Conservation (phyloP, 2,888 invertebrate genomes). For the Spisula solida region DNA sequence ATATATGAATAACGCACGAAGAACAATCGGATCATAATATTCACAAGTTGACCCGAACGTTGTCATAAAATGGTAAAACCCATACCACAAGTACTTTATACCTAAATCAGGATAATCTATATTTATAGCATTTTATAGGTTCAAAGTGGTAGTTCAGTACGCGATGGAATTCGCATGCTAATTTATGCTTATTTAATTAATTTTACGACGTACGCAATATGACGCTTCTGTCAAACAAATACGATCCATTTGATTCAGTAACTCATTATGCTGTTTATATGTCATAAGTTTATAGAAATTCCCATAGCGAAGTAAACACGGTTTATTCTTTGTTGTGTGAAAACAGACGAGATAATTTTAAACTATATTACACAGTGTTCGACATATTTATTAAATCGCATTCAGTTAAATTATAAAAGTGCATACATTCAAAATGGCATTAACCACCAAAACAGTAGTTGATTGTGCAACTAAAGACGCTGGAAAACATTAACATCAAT, state of each 20-base stretch:
- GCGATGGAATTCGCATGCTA: neutral
- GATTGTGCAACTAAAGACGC: neutral
- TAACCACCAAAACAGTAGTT: neutral
- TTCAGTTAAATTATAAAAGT: neutral
- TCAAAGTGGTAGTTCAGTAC: neutral
- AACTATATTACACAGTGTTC: neutral
- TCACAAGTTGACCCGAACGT: neutral
- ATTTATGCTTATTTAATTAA: conserved; percentile 25
- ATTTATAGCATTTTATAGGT: neutral
- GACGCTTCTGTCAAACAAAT: neutral
- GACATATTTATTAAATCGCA: neutral
- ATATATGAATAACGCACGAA: neutral
- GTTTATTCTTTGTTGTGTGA: neutral
- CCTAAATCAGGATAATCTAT: neutral
- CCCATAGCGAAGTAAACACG: neutral
- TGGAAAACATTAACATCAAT: neutral
- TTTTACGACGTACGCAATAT: conserved; percentile 1
- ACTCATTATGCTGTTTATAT: neutral
- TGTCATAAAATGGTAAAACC: no score
- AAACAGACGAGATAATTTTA: neutral
- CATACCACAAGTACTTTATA: no score
- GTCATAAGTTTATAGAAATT: neutral
- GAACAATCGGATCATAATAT: neutral
- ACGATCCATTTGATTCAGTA: neutral
- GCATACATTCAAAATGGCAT: neutral